Evolutionary conservation across 1,140 invertebrate species (phyloP).

Genomic region (Drosophila orena): DNA sequence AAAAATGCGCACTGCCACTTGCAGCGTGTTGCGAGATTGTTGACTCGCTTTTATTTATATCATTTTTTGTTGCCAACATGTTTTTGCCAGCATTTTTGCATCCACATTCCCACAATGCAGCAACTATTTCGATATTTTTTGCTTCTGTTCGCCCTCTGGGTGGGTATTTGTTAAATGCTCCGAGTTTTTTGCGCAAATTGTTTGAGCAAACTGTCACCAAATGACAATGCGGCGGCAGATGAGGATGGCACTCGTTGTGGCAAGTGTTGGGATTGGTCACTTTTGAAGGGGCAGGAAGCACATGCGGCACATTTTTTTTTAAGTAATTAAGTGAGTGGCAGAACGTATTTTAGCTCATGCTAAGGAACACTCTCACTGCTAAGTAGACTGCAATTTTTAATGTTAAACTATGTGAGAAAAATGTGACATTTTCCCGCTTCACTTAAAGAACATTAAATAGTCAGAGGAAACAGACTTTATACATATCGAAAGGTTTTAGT

Average conservation of each 20-base stretch:
- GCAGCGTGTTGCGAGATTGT: conserved; percentile 81
- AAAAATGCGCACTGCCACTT: conserved; percentile 73
- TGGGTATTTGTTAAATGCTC: conserved; percentile 55
- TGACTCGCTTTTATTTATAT: conserved; percentile 59
- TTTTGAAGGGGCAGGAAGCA: conserved; percentile 27
- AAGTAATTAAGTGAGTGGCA: conserved; percentile 55
- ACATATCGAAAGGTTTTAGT: conserved; percentile 39
- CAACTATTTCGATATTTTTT: conserved; percentile 59
- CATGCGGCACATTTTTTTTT: conserved; percentile 49
- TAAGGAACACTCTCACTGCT: background rate
- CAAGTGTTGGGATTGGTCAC: conserved; percentile 23
- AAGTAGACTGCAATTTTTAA: too few relatives aligned
- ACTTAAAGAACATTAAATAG: conserved; percentile 20
- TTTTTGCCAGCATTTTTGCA: conserved; percentile 9
- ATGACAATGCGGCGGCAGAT: conserved; percentile 32
- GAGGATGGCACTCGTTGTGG: conserved; percentile 41
- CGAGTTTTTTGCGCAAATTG: conserved; percentile 53
- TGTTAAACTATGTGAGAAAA: background rate
- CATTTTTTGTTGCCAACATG: conserved; percentile 38
- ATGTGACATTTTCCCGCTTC: background rate
- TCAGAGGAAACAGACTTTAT: conserved; percentile 5
- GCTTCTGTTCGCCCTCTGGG: conserved; percentile 2
- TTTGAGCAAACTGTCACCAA: conserved; percentile 57
- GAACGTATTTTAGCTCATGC: background rate
- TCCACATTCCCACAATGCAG: conserved; percentile 38